Evolutionary conservation across 2,888 invertebrate genomes (phyloP).

Genomic region (Drosophila trichaetosa): DNA sequence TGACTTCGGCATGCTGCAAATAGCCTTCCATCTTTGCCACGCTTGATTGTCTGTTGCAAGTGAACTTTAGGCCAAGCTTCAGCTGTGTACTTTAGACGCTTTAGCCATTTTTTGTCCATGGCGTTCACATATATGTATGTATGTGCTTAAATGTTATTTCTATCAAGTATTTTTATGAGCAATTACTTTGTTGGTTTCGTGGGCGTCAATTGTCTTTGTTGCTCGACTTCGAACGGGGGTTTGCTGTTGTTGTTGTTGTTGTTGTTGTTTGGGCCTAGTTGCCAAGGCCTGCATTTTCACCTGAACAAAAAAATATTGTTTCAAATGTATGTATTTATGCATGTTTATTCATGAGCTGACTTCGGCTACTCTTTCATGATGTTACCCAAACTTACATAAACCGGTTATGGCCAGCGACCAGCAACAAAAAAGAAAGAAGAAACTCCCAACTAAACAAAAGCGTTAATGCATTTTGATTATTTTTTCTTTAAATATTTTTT

Average conservation of each 20-base stretch:
- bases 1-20: slow-evolving; percentile 61
- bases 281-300: slow-evolving; percentile 47
- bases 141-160: slow-evolving; percentile 71
- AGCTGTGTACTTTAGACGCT: slow-evolving; percentile 29
- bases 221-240: not conserved
- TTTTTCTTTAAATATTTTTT: slow-evolving; percentile 31
- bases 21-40: slow-evolving; percentile 73
- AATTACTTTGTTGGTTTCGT: slow-evolving; percentile 69
- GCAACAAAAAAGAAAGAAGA: slow-evolving; percentile 10
- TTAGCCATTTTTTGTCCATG: slow-evolving; percentile 51
- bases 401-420: slow-evolving; percentile 30
- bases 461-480: slow-evolving; percentile 78
- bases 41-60: slow-evolving; percentile 57
- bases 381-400: slow-evolving; percentile 58
- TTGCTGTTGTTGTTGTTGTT: not conserved
- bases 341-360: slow-evolving; percentile 71
- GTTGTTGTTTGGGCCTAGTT: slow-evolving; percentile 55
- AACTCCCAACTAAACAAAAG: slow-evolving; percentile 60
- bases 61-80: slow-evolving; percentile 36
- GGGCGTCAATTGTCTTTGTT: slow-evolving; percentile 62
- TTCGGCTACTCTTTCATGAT: slow-evolving; percentile 28
- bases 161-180: slow-evolving; percentile 73
- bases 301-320: slow-evolving; percentile 16
- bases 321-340: slow-evolving; percentile 58
- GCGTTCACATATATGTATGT: slow-evolving; percentile 6